Evolutionary conservation across 2,888 invertebrate genomes (phyloP).

Genomic region (Zelleria hepariella): DNA sequence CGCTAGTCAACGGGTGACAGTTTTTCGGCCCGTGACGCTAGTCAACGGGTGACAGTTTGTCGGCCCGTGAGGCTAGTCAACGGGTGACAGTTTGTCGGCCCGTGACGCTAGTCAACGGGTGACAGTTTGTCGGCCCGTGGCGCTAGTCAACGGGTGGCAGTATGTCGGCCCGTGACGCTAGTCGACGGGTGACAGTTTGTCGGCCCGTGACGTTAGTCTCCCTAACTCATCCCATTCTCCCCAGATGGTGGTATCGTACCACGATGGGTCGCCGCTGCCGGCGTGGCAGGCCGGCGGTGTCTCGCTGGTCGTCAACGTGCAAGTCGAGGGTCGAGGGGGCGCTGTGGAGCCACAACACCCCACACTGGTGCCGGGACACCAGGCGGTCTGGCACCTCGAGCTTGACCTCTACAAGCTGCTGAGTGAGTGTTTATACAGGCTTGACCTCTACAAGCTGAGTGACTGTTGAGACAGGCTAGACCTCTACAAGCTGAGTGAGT

Average conservation of each 20-base stretch:
- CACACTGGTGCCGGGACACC: slow-evolving; percentile 75
- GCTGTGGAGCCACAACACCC: slow-evolving; percentile 74
- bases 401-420: slow-evolving; percentile 78
- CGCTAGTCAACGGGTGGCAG: too few relatives aligned
- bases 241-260: slow-evolving; percentile 89
- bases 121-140: too few relatives aligned
- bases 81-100: too few relatives aligned
- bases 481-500: background rate
- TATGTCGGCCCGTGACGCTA: too few relatives aligned
- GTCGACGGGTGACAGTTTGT: too few relatives aligned
- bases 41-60: too few relatives aligned
- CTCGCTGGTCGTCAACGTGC: slow-evolving; percentile 76
- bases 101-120: too few relatives aligned
- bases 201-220: background rate
- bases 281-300: slow-evolving; percentile 75
- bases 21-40: too few relatives aligned
- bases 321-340: slow-evolving; percentile 74
- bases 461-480: background rate
- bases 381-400: slow-evolving; percentile 87
- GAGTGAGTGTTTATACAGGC: slow-evolving; percentile 36
- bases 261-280: slow-evolving; percentile 88
- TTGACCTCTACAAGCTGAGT: background rate
- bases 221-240: background rate
- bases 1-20: too few relatives aligned
- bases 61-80: too few relatives aligned